Percentiles rank a stretch among this genome's conserved stretches.
Evolutionary conservation across 2,888 invertebrate species (phyloP).

Genomic region (Andrena hattorfiana): DNA sequence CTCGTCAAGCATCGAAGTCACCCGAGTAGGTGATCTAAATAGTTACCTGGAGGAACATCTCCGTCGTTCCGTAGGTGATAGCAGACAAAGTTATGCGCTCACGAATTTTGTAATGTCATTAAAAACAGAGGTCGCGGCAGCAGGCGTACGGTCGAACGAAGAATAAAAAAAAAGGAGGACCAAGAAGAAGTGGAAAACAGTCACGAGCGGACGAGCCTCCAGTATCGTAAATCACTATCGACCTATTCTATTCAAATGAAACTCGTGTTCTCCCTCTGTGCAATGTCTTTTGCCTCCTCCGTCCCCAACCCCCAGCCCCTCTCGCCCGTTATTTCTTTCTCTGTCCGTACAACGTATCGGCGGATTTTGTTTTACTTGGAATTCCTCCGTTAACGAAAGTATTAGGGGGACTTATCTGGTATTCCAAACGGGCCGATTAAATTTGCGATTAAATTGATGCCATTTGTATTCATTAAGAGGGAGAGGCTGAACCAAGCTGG

Average conservation of each 20-base stretch:
- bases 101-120: constrained; percentile 61
- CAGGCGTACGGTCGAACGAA: constrained; percentile 35
- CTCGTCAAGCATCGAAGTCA: background rate
- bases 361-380: constrained; percentile 62
- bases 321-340: constrained; percentile 45
- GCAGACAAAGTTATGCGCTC: constrained; percentile 3
- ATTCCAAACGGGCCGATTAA: constrained; percentile 55
- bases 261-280: constrained; percentile 72
- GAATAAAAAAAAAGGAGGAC: constrained; percentile 33
- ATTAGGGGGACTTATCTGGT: constrained; percentile 56
- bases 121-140: constrained; percentile 47
- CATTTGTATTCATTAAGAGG: constrained; percentile 59
- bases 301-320: background rate
- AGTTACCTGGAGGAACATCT: background rate
- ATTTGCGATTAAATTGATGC: constrained; percentile 62
- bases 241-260: constrained; percentile 82
- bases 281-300: constrained; percentile 58
- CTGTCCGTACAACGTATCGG: constrained; percentile 46
- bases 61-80: background rate
- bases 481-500: constrained; percentile 17
- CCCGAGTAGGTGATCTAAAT: background rate
- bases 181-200: constrained; percentile 71
- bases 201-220: constrained; percentile 69
- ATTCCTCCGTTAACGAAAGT: constrained; percentile 63
- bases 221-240: constrained; percentile 80